Percentiles rank a stretch among this genome's conserved stretches.
phyloP scores from a whole-genome alignment of 2,113 vertebrate genomes.

The Albula glossodonta region DNA sequence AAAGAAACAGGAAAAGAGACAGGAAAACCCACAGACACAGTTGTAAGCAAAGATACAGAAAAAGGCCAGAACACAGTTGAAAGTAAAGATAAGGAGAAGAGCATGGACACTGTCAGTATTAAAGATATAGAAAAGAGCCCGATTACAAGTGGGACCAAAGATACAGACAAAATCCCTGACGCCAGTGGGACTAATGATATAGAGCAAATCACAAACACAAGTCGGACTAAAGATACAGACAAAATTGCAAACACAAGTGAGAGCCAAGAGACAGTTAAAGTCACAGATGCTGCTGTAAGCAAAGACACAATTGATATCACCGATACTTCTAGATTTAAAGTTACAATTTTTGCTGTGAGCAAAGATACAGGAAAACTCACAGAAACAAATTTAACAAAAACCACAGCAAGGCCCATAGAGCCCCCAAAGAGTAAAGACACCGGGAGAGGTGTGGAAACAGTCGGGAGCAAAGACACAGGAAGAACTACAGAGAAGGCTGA shows the following conservation, averaged over 20 bases:
- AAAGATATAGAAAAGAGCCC: slow-evolving; percentile 41
- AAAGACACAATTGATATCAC: neutral
- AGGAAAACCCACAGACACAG: slow-evolving; percentile 1
- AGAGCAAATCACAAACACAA: neutral
- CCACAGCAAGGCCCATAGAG: neutral
- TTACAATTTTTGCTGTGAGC: neutral
- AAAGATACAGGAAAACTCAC: neutral
- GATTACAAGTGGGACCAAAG: slow-evolving; percentile 26
- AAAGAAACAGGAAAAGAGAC: slow-evolving; percentile 11
- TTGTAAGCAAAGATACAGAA: slow-evolving; percentile 27
- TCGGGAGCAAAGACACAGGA: neutral
- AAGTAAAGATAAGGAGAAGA: neutral
- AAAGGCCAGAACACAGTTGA: neutral
- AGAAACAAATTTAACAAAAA: neutral
- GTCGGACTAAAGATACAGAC: neutral
- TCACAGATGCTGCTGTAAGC: neutral
- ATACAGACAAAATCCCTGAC: neutral
- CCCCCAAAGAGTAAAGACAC: neutral
- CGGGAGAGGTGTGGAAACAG: neutral
- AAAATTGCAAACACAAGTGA: neutral
- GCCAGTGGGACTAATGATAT: neutral
- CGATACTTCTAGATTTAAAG: neutral
- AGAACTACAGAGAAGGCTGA: neutral
- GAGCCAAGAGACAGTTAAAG: neutral
- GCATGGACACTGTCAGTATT: slow-evolving; percentile 24